Evolutionary conservation across 2,113 vertebrate species (phyloP).

Genomic region (Trogon melanurus): DNA sequence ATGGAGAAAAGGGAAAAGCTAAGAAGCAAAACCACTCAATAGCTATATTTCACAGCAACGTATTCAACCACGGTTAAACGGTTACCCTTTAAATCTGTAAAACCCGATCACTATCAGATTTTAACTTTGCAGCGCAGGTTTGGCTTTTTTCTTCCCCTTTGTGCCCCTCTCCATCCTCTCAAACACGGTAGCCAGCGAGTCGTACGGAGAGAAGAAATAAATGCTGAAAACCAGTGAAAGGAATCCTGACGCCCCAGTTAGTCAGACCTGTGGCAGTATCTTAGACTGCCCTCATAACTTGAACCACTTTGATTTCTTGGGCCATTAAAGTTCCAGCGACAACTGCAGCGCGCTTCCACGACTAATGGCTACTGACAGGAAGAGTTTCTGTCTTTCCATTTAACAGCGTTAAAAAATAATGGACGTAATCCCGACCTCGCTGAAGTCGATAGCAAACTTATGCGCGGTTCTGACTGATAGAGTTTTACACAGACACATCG

Average conservation of each 20-base stretch:
- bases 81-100: not conserved
- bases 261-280: not conserved
- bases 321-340: not conserved
- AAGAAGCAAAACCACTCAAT: conserved; percentile 46
- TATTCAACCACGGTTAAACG: not conserved
- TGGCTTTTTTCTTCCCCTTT: not conserved
- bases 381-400: not conserved
- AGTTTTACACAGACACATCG: not conserved
- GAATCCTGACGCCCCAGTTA: not conserved
- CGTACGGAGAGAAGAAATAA: not conserved
- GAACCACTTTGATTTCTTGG: not conserved
- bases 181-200: not conserved
- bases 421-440: not conserved
- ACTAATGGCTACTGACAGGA: not conserved
- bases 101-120: not conserved
- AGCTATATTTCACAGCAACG: conserved; percentile 33
- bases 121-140: not conserved
- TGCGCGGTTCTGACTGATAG: not conserved
- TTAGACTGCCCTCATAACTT: not conserved
- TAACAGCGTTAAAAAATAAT: not conserved
- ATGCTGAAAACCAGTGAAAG: not conserved
- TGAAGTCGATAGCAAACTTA: not conserved
- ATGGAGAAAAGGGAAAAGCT: conserved; percentile 62
- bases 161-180: not conserved
- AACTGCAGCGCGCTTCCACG: not conserved